Percentiles rank a stretch among this genome's conserved stretches.
phyloP scores from a whole-genome alignment of 2,797 vertebrate genomes.

The Sebastes vulpes region DNA sequence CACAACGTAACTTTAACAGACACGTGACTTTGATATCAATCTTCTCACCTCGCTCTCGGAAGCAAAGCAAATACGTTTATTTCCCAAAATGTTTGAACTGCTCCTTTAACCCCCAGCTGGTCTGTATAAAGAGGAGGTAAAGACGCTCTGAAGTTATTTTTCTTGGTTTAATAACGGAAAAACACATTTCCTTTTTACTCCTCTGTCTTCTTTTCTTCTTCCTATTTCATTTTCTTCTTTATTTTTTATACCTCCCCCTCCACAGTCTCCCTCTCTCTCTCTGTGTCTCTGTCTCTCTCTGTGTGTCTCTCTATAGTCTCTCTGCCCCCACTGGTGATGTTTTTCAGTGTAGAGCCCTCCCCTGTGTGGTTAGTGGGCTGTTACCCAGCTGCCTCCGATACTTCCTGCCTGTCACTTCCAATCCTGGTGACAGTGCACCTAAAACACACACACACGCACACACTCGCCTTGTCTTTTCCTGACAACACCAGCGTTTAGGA shows the following conservation, averaged over 20 bases:
- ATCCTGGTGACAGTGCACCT: conserved; percentile 62
- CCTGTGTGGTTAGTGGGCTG: conserved; percentile 77
- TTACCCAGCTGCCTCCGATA: conserved; percentile 81
- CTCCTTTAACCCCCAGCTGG: not conserved
- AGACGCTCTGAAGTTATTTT: not conserved
- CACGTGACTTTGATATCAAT: not conserved
- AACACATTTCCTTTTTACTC: conserved; percentile 5
- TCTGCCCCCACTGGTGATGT: conserved; percentile 56
- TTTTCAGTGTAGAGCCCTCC: conserved; percentile 66
- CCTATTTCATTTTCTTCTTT: conserved; percentile 25
- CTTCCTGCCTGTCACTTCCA: conserved; percentile 83
- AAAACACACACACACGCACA: conserved; percentile 25
- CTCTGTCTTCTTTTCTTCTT: not conserved
- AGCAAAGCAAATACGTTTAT: not conserved
- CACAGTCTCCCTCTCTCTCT: not conserved
- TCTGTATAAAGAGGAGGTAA: not conserved
- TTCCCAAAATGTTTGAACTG: not conserved
- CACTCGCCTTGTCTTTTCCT: not conserved
- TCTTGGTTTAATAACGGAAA: conserved; percentile 7
- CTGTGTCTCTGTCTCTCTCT: not conserved
- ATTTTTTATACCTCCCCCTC: not conserved
- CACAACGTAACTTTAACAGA: not conserved
- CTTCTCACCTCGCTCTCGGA: not conserved
- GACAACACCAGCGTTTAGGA: conserved; percentile 36
- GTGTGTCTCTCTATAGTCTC: conserved; percentile 21